phyloP scores from a whole-genome alignment of 1,140 invertebrate genomes.

The Piezodorus guildinii region DNA sequence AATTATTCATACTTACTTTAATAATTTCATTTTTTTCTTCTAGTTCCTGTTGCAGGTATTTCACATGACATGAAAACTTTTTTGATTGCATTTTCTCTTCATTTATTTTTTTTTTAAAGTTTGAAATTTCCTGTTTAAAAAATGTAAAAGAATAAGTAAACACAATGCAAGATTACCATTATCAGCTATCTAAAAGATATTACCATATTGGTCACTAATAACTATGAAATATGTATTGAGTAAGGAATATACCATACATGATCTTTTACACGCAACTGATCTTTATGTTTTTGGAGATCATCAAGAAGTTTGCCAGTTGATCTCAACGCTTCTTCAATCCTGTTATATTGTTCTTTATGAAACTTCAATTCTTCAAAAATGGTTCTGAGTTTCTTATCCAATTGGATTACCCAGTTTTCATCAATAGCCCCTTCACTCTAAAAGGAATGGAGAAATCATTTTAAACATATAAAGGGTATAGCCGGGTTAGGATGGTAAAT shows the following conservation, averaged over 20 bases:
- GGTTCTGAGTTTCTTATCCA: constrained; percentile 6
- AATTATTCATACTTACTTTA: neutral
- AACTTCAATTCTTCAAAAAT: constrained; percentile 15
- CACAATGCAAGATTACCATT: too few species aligned
- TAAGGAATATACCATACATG: neutral
- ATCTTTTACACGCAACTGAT: constrained; percentile 3
- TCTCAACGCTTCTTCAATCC: constrained; percentile 23
- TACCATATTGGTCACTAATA: too few species aligned
- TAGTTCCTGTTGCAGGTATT: constrained; percentile 10
- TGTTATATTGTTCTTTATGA: constrained; percentile 21
- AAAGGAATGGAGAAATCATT: neutral
- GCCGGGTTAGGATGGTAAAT: too few species aligned
- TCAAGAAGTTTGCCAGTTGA: constrained; percentile 19
- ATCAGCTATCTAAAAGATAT: too few species aligned
- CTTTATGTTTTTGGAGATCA: constrained; percentile 20
- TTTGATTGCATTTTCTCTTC: constrained; percentile 10
- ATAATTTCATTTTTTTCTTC: constrained; percentile 11
- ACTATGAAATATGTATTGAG: neutral
- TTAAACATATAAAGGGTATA: neutral
- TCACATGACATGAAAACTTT: neutral
- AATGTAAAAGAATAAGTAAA: too few species aligned
- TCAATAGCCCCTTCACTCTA: neutral
- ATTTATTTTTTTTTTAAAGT: constrained; percentile 12
- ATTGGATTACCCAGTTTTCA: constrained; percentile 1
- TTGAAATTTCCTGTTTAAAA: constrained; percentile 13